Percentiles rank a stretch among this genome's conserved stretches.
These are phyloP conservation scores for Andrena marginata DNA, from an alignment of 2,888 invertebrate genomes.

Conservation along the genomic window DNA sequence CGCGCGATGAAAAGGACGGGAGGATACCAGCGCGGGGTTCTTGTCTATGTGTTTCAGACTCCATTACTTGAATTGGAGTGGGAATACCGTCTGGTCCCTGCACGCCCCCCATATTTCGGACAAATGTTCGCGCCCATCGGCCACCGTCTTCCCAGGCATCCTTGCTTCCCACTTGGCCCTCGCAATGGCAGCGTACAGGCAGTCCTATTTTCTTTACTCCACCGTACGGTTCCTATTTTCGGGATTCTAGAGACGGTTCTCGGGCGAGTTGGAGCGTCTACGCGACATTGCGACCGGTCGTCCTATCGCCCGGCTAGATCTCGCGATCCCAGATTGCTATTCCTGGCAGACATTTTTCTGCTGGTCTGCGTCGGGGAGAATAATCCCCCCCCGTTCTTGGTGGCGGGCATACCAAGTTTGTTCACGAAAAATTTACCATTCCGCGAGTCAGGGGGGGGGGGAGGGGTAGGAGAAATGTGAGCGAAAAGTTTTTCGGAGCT, in stretches of 20 bases:
- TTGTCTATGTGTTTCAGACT: constrained; percentile 77
- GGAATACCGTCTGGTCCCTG: constrained; percentile 81
- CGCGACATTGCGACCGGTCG: constrained; percentile 10
- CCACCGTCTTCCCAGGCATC: constrained; percentile 16
- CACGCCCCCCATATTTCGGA: constrained; percentile 80
- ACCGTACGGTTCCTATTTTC: constrained; percentile 16
- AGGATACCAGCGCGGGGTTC: constrained; percentile 61
- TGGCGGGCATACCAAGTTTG: not conserved
- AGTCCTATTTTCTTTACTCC: constrained; percentile 31
- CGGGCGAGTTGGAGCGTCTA: not conserved
- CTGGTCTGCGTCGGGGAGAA: not conserved
- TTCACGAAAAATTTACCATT: not conserved
- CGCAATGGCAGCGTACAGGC: constrained; percentile 23
- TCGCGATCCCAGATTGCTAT: not conserved
- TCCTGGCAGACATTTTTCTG: constrained; percentile 4
- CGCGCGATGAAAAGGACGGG: constrained; percentile 57
- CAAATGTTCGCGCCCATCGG: constrained; percentile 72
- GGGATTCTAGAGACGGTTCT: constrained; percentile 29
- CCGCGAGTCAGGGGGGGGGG: not conserved
- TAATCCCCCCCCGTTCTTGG: not conserved
- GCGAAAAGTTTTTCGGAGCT: not conserved
- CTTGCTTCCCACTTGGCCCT: not conserved
- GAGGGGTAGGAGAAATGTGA: not conserved
- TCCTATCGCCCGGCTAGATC: constrained; percentile 6
- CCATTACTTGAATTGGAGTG: constrained; percentile 83